Conservation (phyloP, 2,797 vertebrate species). For the Parauchenoglanis ngamensis region DNA sequence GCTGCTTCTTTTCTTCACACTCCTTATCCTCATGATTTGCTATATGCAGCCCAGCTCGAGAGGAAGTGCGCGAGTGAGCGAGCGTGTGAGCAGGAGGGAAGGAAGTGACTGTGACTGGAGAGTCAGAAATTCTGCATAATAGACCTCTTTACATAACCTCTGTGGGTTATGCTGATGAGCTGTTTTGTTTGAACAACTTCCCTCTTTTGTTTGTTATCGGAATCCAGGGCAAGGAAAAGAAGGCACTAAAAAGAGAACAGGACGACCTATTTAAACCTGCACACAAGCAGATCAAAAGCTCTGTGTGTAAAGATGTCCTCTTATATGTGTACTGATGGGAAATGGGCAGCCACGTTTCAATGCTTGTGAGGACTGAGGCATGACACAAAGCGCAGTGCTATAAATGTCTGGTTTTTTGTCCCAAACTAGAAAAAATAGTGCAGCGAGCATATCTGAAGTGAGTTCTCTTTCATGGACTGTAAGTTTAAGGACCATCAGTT, state of each 20-base stretch:
- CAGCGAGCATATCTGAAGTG: neutral
- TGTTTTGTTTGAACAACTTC: slow-evolving; percentile 60
- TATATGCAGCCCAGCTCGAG: neutral
- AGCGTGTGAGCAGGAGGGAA: neutral
- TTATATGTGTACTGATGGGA: slow-evolving; percentile 25
- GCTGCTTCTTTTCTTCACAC: slow-evolving; percentile 15
- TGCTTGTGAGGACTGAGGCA: neutral
- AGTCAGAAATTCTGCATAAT: slow-evolving; percentile 61
- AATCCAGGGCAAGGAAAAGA: slow-evolving; percentile 67
- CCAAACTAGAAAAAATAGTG: slow-evolving; percentile 16
- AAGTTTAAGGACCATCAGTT: neutral
- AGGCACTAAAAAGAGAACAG: slow-evolving; percentile 54
- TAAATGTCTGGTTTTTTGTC: neutral
- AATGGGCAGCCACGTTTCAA: neutral
- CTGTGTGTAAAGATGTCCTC: neutral
- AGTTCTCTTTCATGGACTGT: neutral
- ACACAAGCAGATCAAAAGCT: slow-evolving; percentile 44
- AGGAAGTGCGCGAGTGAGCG: neutral
- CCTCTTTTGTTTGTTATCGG: slow-evolving; percentile 71
- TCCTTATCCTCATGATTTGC: neutral
- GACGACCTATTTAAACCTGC: slow-evolving; percentile 72
- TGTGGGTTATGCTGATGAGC: slow-evolving; percentile 60
- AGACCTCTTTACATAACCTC: slow-evolving; percentile 68
- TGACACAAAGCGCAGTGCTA: neutral
- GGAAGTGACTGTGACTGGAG: slow-evolving; percentile 51